These are phyloP conservation scores for Hypocryptadius cinnamomeus DNA, from an alignment of 2,113 vertebrate species.

Conservation along the genomic window DNA sequence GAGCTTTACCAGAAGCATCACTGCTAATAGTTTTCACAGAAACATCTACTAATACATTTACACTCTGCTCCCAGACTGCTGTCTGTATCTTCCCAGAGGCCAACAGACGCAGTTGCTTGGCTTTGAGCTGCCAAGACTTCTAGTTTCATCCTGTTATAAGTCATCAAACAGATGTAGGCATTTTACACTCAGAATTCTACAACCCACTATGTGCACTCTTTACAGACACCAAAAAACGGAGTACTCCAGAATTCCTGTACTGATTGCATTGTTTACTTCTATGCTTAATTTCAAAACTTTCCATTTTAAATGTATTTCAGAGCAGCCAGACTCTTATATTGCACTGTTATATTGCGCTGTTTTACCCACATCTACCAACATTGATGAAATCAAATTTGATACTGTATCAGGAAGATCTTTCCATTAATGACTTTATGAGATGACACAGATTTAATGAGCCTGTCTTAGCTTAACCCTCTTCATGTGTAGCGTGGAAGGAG, in stretches of 20 bases:
- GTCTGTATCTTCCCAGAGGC: background rate
- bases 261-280: background rate
- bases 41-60: background rate
- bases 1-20: background rate
- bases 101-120: background rate
- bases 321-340: background rate
- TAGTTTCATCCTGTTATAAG: background rate
- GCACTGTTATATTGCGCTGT: background rate
- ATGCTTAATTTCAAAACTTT: background rate
- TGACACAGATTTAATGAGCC: background rate
- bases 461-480: background rate
- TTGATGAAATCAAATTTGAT: background rate
- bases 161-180: background rate
- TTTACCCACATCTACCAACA: background rate
- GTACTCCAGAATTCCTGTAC: background rate
- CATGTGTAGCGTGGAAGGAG: accelerated
- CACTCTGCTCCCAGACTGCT: background rate
- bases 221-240: background rate
- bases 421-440: background rate
- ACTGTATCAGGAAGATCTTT: background rate
- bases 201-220: background rate
- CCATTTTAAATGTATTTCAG: background rate
- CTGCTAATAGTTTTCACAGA: background rate
- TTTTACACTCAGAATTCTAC: background rate
- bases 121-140: background rate